Percentiles rank a stretch among this genome's conserved stretches.
Evolutionary conservation across 2,113 vertebrate species (phyloP).

Genomic region (Eulemur macaco): DNA sequence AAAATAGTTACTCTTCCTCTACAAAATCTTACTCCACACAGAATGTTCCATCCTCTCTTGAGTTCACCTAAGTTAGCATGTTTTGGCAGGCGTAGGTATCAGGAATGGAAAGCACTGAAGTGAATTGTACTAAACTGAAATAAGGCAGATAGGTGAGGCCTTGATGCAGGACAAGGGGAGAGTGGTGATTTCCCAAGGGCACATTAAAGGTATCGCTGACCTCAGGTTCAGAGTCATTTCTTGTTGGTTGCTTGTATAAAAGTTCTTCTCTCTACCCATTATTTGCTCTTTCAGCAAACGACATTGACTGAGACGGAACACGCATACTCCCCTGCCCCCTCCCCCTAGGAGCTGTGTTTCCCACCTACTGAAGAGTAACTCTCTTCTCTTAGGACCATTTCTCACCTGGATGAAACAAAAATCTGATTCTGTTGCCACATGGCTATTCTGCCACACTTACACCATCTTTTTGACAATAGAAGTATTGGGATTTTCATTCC

Average conservation of each 20-base stretch:
- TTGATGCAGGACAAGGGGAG: not conserved
- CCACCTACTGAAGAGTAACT: not conserved
- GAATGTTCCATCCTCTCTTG: not conserved
- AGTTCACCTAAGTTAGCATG: not conserved
- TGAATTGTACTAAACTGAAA: not conserved
- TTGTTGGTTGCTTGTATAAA: not conserved
- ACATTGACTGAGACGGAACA: not conserved
- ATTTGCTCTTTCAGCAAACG: not conserved
- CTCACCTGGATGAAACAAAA: not conserved
- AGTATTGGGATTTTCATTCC: not conserved
- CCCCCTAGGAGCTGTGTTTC: not conserved
- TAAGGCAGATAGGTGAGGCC: not conserved
- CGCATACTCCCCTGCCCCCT: too few species aligned
- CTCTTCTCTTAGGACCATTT: not conserved
- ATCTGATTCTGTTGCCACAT: not conserved
- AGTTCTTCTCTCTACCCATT: not conserved
- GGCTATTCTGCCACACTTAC: not conserved
- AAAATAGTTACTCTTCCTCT: not conserved
- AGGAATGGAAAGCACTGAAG: not conserved
- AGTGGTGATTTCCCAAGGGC: not conserved
- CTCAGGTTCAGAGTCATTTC: not conserved
- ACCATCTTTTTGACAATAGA: not conserved
- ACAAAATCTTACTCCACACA: not conserved
- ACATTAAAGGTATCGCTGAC: rapidly evolving
- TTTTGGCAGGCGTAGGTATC: not conserved